These are phyloP conservation scores for Crypturellus undulatus DNA, from an alignment of 2,113 vertebrate species.

Conservation along the genomic window DNA sequence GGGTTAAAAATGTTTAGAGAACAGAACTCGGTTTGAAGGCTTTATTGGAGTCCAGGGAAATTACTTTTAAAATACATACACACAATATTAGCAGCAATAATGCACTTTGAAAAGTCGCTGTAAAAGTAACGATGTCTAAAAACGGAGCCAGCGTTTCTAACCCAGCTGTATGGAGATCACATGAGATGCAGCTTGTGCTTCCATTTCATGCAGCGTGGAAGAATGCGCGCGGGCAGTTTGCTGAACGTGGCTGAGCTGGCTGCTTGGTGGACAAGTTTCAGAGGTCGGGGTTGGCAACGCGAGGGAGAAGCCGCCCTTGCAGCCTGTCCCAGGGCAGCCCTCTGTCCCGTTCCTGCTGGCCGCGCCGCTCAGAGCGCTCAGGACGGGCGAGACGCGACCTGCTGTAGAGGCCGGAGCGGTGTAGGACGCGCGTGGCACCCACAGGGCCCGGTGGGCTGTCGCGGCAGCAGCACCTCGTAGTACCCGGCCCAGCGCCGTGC, in stretches of 20 bases:
- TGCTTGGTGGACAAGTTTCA: too few relatives aligned
- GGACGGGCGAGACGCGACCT: too few relatives aligned
- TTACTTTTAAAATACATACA: slow-evolving; percentile 50
- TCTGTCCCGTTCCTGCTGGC: too few relatives aligned
- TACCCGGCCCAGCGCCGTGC: too few relatives aligned
- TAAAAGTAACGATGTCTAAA: slow-evolving; percentile 11
- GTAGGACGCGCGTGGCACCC: too few relatives aligned
- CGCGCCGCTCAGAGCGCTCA: too few relatives aligned
- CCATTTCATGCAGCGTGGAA: background rate
- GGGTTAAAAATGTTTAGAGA: slow-evolving; percentile 48
- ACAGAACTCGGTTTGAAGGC: slow-evolving; percentile 4
- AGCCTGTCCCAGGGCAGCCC: too few relatives aligned
- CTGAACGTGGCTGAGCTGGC: background rate
- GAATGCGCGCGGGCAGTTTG: background rate
- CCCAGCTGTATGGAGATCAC: background rate
- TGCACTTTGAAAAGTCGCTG: background rate
- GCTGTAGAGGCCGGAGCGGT: too few relatives aligned
- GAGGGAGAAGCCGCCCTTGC: too few relatives aligned
- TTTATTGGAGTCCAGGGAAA: slow-evolving; percentile 62
- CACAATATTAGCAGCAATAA: slow-evolving; percentile 42
- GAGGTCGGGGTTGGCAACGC: too few relatives aligned
- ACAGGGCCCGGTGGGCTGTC: too few relatives aligned
- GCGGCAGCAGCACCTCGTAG: too few relatives aligned
- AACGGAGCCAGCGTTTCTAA: background rate
- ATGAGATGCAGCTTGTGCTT: background rate